Conservation (phyloP, 2,888 invertebrate species). For the Polydrusus tereticollis region DNA sequence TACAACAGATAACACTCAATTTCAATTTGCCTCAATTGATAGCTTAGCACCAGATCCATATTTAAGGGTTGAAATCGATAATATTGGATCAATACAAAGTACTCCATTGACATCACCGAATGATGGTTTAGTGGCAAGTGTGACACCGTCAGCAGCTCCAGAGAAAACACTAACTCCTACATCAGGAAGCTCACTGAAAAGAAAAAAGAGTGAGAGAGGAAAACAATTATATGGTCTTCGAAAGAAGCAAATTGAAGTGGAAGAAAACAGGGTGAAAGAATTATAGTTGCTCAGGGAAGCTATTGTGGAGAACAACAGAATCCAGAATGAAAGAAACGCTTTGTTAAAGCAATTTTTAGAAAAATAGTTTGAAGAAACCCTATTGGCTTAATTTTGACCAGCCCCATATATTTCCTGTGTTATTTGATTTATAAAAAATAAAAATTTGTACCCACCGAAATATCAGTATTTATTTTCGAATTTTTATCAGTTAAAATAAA, state of each 20-base stretch:
- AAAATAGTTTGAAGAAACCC: background rate
- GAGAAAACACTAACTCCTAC: background rate
- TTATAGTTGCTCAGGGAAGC: background rate
- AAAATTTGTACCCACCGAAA: background rate
- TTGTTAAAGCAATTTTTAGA: background rate
- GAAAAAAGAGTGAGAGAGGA: conserved; percentile 1
- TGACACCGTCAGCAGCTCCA: background rate
- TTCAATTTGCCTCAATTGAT: background rate
- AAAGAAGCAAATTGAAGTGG: conserved; percentile 7
- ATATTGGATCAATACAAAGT: background rate
- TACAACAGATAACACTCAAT: background rate
- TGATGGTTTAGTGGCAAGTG: background rate
- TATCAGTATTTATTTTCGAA: background rate
- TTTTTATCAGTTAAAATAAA: background rate
- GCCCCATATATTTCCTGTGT: background rate
- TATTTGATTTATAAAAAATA: background rate
- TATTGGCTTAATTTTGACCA: background rate
- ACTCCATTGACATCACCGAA: background rate
- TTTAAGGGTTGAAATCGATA: background rate
- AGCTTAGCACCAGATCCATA: background rate
- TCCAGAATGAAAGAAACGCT: background rate
- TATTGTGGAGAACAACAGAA: background rate
- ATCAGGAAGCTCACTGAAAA: background rate
- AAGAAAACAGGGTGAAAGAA: background rate
- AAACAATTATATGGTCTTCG: background rate